Base-by-base conservation (phyloP, 2,113 vertebrate genomes). In the Perognathus longimembris region DNA sequence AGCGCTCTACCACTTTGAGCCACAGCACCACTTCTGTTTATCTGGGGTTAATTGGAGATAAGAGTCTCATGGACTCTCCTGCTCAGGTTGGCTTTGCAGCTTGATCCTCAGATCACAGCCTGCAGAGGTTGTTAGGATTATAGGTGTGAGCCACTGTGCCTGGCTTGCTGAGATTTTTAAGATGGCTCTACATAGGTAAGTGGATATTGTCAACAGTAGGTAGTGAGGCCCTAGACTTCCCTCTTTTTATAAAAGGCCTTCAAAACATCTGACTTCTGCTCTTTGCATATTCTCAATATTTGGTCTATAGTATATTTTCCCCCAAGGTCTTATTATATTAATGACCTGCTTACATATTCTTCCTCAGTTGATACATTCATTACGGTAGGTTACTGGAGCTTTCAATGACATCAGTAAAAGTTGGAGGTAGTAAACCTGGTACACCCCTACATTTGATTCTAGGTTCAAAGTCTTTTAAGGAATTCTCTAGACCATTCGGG, bases 381-480 rank as follows among this genome's bases (percentile, higher is more conserved):
- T 84, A 91, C 78, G 95, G 67, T 32, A 76, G 5, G 91, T 34
- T 63, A 90, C 85, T 69, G 85, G 59, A 87, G 7, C 63, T 63
- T 70, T 24, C 90, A 90, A 95, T 93, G 61, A 67, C 40, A 86
- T 50, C 0, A 14, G 17, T 61, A 95, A 94, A 61, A 1, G 54
- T 12, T 79, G 34, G 59, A 63, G n/a, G 67, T 45, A 86, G 95
- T 78, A 22, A 54, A 54, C 50, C 54, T 96, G 59, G 10, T 69
- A 6, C 17, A 90, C 63, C 26, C 79, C 94, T 96, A 74, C 88
- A 77, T 8, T 66, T 77, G 78, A 78, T 42, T 85, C 87, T 89
- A 82, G 14, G 63, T 88, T 92, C 93, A 89, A 94, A 73, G 14
- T 24, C 57, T 94, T 95, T 95, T 89, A 87, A 81, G 89, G 74